phyloP scores from a whole-genome alignment of 1,140 invertebrate genomes.

The Thaumetopoea pityocampa region DNA sequence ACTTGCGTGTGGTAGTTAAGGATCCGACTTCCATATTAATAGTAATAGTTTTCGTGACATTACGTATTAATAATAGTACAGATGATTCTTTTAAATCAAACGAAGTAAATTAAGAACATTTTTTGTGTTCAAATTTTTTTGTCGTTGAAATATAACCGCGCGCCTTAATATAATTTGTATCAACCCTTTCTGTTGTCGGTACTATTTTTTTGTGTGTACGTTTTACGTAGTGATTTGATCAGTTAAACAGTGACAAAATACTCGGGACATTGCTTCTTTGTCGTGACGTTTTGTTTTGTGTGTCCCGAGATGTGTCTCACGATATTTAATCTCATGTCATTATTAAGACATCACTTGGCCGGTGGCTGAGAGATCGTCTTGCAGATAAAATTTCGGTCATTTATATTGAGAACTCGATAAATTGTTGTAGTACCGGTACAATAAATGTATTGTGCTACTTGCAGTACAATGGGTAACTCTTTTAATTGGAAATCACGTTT shows the following conservation, averaged over 20 bases:
- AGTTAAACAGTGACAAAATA: conserved; percentile 71
- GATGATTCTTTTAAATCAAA: conserved; percentile 31
- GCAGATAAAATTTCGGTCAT: conserved; percentile 59
- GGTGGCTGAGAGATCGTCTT: conserved; percentile 61
- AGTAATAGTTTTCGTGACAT: conserved; percentile 42
- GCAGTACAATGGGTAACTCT: conserved; percentile 7
- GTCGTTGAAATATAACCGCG: conserved; percentile 42
- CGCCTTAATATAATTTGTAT: conserved; percentile 58
- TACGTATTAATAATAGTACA: conserved; percentile 34
- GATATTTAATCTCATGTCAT: conserved; percentile 68
- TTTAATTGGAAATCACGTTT: conserved; percentile 10
- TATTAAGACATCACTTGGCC: conserved; percentile 74
- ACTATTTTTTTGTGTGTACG: conserved; percentile 39
- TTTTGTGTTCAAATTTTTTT: conserved; percentile 33
- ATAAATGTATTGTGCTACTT: conserved; percentile 15
- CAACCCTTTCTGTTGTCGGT: conserved; percentile 49
- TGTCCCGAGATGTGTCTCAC: conserved; percentile 55
- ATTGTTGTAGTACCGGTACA: conserved; percentile 30
- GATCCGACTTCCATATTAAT: conserved; percentile 26
- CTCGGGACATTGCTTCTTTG: conserved; percentile 57
- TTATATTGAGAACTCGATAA: conserved; percentile 51
- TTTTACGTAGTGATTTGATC: conserved; percentile 47
- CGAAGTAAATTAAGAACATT: conserved; percentile 43
- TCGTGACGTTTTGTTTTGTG: conserved; percentile 49
- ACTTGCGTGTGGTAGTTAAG: conserved; percentile 39